Base-by-base conservation (phyloP, 2,888 invertebrate species). In the Amblyjoppa fuscipennis region DNA sequence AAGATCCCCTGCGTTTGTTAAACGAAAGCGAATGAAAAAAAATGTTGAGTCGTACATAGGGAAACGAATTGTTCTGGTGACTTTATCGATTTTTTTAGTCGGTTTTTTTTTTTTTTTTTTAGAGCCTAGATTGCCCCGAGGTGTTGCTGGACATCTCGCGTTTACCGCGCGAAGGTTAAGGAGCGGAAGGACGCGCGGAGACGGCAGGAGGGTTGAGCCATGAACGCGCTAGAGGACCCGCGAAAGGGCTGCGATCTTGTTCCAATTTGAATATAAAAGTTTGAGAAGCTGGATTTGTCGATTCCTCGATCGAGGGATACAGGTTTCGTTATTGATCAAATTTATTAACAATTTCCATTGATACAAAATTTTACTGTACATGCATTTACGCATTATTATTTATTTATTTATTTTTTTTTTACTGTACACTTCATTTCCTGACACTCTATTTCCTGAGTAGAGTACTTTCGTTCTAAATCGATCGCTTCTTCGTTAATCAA, bases 321-420 rank as follows among this genome's bases (percentile, higher is more conserved):
- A 59, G 45, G 25, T 28, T 59, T 59, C 25, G 28, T 59, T 59
- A 59, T 59, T 28, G 59, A 59, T 76, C 68, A 68, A 84, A 81
- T 84, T 84, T 84, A 84, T 84, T 84, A 77, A 77, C 81, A 84
- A 59, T 69, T 51, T 69, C 59, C 61, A 16, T 77, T 68, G 51
- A 84, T 81, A 84, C 81, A 84, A 84, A 84, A 81, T 81, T 76
- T 20, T 73, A 51, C 73, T 84, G 71, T 84, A 80, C 73, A 73
- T 66, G 49, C 3, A 64, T 45, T 51, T 56, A 25, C 71, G 71
- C 56, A 31, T 71, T 56, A 66, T 66, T 41, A 6, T 76, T 66
- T 51, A 56, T 66, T 51, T 11, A 31, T 70, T 70, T 20, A 6
- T 76, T 66, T 51, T 49, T 70, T 70, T 20, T 64, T 71, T 31